phyloP scores from a whole-genome alignment of 2,113 vertebrate genomes.

The Ciconia maguari region DNA sequence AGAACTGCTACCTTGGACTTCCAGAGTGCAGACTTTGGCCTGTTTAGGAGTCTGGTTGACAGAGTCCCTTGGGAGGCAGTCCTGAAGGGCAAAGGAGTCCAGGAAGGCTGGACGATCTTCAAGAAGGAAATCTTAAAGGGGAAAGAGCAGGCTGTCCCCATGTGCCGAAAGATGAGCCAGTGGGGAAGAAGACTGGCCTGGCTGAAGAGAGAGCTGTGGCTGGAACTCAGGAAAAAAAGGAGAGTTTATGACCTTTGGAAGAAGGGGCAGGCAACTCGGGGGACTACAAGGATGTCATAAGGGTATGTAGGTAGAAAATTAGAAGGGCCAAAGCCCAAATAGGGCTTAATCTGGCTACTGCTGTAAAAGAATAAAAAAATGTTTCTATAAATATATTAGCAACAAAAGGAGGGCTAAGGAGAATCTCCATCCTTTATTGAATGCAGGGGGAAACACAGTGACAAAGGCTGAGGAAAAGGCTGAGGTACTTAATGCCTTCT shows the following conservation, averaged over 20 bases:
- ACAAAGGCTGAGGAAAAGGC: background rate
- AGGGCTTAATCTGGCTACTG: background rate
- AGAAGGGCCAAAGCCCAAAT: background rate
- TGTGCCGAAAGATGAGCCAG: fast-evolving
- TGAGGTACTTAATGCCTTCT: background rate
- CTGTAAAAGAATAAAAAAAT: background rate
- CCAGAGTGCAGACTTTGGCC: background rate
- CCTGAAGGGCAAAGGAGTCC: background rate
- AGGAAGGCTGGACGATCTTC: background rate
- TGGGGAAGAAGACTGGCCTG: background rate
- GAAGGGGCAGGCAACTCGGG: too few species aligned
- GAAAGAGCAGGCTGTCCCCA: background rate
- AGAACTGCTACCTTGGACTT: background rate
- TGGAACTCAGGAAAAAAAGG: too few species aligned
- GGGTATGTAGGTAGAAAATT: background rate
- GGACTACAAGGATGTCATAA: background rate
- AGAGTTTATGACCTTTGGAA: background rate
- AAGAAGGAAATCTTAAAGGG: too few species aligned
- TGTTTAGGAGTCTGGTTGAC: background rate
- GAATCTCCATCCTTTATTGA: background rate
- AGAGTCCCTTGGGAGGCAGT: background rate
- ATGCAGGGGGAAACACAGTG: background rate
- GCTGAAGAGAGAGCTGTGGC: background rate
- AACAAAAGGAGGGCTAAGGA: background rate
- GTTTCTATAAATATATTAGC: background rate